Conservation (phyloP, 2,888 invertebrate species). For the Tupiocoris notatus region DNA sequence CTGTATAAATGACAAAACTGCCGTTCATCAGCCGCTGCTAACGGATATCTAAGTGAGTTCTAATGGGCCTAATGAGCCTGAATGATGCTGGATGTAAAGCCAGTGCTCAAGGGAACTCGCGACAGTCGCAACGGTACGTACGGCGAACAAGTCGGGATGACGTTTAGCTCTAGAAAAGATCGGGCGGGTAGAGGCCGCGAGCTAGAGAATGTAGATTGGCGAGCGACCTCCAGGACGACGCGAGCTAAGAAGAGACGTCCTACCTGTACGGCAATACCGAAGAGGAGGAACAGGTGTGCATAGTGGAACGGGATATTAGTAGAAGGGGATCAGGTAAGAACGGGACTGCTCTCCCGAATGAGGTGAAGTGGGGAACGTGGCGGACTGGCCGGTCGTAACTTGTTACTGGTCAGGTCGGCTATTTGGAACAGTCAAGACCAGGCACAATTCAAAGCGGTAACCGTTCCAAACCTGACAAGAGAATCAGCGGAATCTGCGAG, state of each 20-base stretch:
- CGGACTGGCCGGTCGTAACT: not conserved
- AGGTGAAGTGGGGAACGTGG: no score
- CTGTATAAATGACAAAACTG: no score
- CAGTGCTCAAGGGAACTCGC: not conserved
- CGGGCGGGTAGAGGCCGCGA: not conserved
- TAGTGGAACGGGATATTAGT: not conserved
- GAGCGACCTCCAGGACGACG: not conserved
- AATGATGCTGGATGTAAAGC: no score
- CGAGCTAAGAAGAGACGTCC: no score
- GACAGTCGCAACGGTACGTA: not conserved
- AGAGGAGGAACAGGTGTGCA: not conserved
- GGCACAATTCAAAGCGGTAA: not conserved
- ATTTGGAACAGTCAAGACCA: not conserved
- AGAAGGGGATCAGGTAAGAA: not conserved
- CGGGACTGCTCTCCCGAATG: not conserved
- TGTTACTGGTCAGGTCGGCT: not conserved
- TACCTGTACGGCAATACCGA: no score
- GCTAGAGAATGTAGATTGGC: not conserved
- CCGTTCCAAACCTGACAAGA: not conserved
- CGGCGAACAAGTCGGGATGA: not conserved
- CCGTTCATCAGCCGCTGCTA: no score
- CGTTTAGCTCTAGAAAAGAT: no score
- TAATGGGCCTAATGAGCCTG: no score
- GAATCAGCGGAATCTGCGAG: no score
- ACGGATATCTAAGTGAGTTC: no score